A percentile compares a stretch with the other conserved stretches of the same genome.
phyloP scores from a whole-genome alignment of 2,113 vertebrate species.

The Lagopus muta region DNA sequence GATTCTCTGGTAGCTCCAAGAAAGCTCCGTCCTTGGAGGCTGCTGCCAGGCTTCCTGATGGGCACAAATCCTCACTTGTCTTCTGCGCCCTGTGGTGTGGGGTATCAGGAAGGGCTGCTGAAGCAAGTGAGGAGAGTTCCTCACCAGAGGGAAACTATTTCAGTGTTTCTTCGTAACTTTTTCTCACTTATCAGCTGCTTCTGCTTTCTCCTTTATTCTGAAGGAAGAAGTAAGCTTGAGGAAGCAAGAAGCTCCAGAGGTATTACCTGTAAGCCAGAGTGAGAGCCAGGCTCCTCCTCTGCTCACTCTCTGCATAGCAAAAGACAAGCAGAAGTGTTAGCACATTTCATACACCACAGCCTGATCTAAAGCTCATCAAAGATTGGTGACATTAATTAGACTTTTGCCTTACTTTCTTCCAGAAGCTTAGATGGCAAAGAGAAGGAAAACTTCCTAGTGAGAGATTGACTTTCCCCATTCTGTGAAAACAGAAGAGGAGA shows the following conservation, averaged over 20 bases:
- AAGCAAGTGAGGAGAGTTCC: not conserved
- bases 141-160: not conserved
- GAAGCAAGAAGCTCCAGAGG: not conserved
- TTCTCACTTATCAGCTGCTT: not conserved
- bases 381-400: not conserved
- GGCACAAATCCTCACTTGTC: not conserved
- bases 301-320: not conserved
- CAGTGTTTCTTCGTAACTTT: not conserved
- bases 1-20: not conserved
- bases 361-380: not conserved
- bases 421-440: not conserved
- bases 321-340: not conserved
- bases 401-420: not conserved
- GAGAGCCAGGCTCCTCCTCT: not conserved
- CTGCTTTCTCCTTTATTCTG: not conserved
- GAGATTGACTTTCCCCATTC: not conserved
- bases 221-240: not conserved
- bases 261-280: not conserved
- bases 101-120: not conserved
- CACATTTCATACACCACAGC: not conserved
- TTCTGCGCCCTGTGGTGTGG: not conserved
- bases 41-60: not conserved
- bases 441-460: slow-evolving; percentile 17
- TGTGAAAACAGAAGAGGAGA: slow-evolving; percentile 16
- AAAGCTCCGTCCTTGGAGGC: not conserved